Percentiles rank a stretch among this genome's conserved stretches.
Evolutionary conservation across 1,140 invertebrate genomes (phyloP).

Genomic region (Chironomus striatipennis): DNA sequence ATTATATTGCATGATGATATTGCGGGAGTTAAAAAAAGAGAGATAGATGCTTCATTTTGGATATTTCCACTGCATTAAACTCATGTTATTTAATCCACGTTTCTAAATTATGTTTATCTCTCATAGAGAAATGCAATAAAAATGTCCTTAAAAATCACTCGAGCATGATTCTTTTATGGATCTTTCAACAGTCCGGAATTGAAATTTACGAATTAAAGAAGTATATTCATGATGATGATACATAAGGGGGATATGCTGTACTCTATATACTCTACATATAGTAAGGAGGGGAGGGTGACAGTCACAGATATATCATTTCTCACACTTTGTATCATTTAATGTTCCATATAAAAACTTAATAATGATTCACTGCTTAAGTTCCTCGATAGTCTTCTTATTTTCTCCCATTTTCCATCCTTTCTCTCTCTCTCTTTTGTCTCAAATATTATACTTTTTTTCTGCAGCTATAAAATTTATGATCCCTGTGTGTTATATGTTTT

Average conservation of each 20-base stretch:
- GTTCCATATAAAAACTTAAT: slow-evolving; percentile 19
- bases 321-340: slow-evolving; percentile 23
- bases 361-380: slow-evolving; percentile 18
- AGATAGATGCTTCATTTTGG: neutral
- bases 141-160: slow-evolving; percentile 24
- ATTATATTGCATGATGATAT: too few relatives aligned
- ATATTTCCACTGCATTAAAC: slow-evolving; percentile 22
- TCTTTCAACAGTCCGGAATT: slow-evolving; percentile 17
- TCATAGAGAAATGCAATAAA: slow-evolving; percentile 17
- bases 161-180: slow-evolving; percentile 19
- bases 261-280: too few relatives aligned
- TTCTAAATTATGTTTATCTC: slow-evolving; percentile 20
- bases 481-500: slow-evolving; percentile 12
- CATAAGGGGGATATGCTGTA: too few relatives aligned
- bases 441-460: too few relatives aligned
- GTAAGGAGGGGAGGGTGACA: neutral
- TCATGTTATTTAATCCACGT: slow-evolving; percentile 17
- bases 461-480: slow-evolving; percentile 13
- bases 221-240: too few relatives aligned
- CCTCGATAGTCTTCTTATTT: neutral
- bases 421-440: too few relatives aligned
- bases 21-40: too few relatives aligned
- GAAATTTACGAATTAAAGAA: too few relatives aligned
- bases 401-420: too few relatives aligned
- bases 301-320: slow-evolving; percentile 22